These are phyloP conservation scores for Himalopsyche japonica DNA, from an alignment of 2,888 invertebrate species.

Conservation along the genomic window DNA sequence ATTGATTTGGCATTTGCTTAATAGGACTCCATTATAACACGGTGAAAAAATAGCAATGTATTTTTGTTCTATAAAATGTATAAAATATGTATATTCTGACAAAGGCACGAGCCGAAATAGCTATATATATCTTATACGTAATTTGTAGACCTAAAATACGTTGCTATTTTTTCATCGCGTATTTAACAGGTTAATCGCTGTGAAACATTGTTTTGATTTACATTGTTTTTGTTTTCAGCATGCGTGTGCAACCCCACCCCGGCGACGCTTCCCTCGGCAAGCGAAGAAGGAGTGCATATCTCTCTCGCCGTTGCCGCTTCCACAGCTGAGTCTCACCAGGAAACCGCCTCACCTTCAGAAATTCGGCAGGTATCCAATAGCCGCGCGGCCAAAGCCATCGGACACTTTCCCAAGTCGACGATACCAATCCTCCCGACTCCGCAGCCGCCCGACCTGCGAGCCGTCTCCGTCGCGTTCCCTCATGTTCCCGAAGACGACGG, in stretches of 20 bases:
- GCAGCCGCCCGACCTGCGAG: background rate
- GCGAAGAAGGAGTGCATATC: background rate
- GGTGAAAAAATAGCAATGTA: no score
- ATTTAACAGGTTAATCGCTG: no score
- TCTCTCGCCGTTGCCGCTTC: background rate
- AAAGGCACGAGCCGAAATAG: no score
- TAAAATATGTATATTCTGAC: no score
- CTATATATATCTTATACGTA: no score
- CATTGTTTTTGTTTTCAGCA: slow-evolving; percentile 17
- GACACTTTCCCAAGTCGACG: slow-evolving; percentile 21
- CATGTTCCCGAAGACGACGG: slow-evolving; percentile 17
- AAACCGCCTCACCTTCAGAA: background rate
- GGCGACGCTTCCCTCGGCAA: slow-evolving; percentile 5
- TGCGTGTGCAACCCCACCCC: slow-evolving; percentile 27
- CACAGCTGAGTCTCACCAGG: background rate
- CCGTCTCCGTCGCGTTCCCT: slow-evolving; percentile 13
- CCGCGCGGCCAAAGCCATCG: slow-evolving; percentile 34
- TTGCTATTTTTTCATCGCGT: no score
- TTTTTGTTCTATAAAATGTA: no score
- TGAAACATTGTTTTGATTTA: background rate
- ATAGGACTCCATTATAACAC: no score
- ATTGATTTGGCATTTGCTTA: no score
- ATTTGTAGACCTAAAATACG: no score
- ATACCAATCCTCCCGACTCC: slow-evolving; percentile 7
- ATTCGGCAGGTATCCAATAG: background rate